These are phyloP conservation scores for Cheirogaleus medius DNA, from an alignment of 2,113 vertebrate genomes.

Conservation along the genomic window DNA sequence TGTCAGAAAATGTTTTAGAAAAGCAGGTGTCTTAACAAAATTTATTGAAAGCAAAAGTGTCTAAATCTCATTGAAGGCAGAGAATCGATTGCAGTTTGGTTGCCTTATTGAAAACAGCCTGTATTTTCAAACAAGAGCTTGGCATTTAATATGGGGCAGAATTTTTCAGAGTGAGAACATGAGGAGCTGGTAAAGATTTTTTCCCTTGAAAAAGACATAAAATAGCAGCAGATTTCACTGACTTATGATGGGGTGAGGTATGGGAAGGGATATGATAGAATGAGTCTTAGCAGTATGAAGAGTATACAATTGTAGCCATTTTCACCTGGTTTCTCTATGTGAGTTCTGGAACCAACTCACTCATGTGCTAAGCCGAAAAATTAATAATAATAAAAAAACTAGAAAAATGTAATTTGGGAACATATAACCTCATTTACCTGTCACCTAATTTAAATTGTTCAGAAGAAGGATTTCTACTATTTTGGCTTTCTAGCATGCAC, in stretches of 20 bases:
- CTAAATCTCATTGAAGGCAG: conserved; percentile 43
- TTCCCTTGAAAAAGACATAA: background rate
- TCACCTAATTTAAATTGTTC: conserved; percentile 43
- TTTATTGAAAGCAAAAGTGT: conserved; percentile 31
- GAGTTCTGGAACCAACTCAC: background rate
- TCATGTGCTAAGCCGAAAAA: background rate
- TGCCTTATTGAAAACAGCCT: conserved; percentile 22
- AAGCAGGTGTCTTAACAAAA: conserved; percentile 33
- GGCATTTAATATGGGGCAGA: conserved; percentile 52
- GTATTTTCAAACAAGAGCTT: conserved; percentile 28
- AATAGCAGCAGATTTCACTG: background rate
- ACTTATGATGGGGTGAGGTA: background rate
- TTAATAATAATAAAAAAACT: conserved; percentile 48
- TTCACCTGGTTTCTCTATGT: background rate
- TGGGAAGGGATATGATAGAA: background rate
- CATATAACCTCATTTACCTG: background rate
- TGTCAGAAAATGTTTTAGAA: conserved; percentile 47
- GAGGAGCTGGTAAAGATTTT: background rate
- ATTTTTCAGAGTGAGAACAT: background rate
- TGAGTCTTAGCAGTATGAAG: background rate
- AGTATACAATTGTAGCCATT: background rate
- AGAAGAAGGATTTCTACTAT: background rate
- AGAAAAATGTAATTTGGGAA: conserved; percentile 4
- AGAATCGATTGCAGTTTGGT: conserved; percentile 40
- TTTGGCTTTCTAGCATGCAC: background rate